Evolutionary conservation across 2,113 vertebrate species (phyloP), one percentile per base, ranked within the genome.

Genomic region (Litocranius walleri): DNA sequence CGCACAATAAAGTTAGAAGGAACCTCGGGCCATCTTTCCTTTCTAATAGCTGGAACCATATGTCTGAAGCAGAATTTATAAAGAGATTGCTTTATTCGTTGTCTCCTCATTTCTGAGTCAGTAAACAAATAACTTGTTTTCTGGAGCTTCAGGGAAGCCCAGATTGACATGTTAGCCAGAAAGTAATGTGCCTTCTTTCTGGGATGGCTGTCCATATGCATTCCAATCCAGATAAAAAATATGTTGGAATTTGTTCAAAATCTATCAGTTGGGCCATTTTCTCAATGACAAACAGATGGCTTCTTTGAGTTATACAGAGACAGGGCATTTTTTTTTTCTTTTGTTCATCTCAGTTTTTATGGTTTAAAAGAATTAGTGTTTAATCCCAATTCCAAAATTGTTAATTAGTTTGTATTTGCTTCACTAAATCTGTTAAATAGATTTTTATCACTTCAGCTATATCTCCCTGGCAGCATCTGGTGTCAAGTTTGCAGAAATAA

Each of bases 331-430:
- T 62, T 62, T 62, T 71, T 62, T 71, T 40, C 78, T 83, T 96
- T 97, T 97, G 88, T 96, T 96, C 88, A 91, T 98, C 67, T 96
- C 94, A 71, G 84, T 89, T 98, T 97, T 98, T 98, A 98, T 98
- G 95, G 95, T 97, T 97, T 97, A 87, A 97, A 89, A 95, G 94
- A 98, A 96, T 98, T 98, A 96, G 87, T 96, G 91, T 94, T 97
- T 98, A 98, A 98, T 98, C 96, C 89, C 80, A 97, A 96, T 97
- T 98, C 82, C 97, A 96, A 96, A 98, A 96, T 98, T 96, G 97
- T 98, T 98, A 98, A 97, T 98, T 98, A 98, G 96, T 98, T 98
- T 97, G 95, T 90, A 98, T 98, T 98, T 98, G 97, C 95, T 97
- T 98, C 95, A 96, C 82, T 98, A 98, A 98, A 97, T 97, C 96